Evolutionary conservation across 1,140 invertebrate species (phyloP).

Genomic region (Zelostemma sp.): DNA sequence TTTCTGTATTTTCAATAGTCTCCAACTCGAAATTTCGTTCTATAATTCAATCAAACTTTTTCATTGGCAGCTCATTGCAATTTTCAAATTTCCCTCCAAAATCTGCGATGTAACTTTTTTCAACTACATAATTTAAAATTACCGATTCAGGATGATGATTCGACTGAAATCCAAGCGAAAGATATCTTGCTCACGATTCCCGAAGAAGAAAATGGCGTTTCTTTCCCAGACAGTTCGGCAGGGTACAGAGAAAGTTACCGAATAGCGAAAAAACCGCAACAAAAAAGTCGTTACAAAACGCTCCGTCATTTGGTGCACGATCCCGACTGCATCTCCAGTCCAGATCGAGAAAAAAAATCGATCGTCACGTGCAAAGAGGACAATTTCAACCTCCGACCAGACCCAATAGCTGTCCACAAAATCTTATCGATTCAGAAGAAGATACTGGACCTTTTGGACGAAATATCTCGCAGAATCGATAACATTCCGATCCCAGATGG

Average conservation of each 20-base stretch:
- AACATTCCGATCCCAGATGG: constrained; percentile 64
- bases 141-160: constrained; percentile 15
- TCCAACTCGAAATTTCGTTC: too few species aligned
- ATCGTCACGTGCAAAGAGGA: too few species aligned
- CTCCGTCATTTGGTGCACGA: constrained; percentile 31
- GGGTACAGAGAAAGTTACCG: constrained; percentile 18
- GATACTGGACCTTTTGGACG: constrained; percentile 59
- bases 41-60: constrained; percentile 9
- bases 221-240: constrained; percentile 23
- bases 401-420: constrained; percentile 56
- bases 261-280: constrained; percentile 43
- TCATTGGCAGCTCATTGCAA: too few species aligned
- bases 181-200: constrained; percentile 47
- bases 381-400: constrained; percentile 44
- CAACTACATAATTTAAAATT: constrained; percentile 25
- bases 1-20: too few species aligned
- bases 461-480: constrained; percentile 60
- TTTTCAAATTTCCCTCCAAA: too few species aligned
- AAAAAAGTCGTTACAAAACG: constrained; percentile 40
- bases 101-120: too few species aligned
- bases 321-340: constrained; percentile 51
- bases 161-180: constrained; percentile 26
- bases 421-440: constrained; percentile 59
- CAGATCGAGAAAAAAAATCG: constrained; percentile 16
- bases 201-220: constrained; percentile 31